A percentile compares a stretch with the other conserved stretches of the same genome.
These are phyloP conservation scores for Penaeus indicus DNA, from an alignment of 1,140 invertebrate genomes.

Conservation along the genomic window DNA sequence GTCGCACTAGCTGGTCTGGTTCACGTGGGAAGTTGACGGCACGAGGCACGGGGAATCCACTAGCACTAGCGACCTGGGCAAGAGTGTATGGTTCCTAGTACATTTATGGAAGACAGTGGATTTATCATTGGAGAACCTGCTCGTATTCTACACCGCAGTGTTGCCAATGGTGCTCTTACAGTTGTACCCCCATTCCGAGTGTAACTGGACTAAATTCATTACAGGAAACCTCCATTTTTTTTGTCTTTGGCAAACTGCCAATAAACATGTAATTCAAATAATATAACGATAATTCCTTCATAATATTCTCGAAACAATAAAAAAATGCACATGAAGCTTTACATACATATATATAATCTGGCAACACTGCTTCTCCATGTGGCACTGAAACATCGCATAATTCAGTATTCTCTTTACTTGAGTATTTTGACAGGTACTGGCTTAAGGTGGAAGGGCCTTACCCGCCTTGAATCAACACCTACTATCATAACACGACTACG, in stretches of 20 bases:
- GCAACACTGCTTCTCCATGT: constrained; percentile 56
- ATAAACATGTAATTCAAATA: background rate
- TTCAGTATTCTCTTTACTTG: constrained; percentile 5
- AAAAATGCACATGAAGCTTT: constrained; percentile 32
- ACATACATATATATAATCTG: constrained; percentile 28
- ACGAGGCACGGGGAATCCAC: constrained; percentile 63
- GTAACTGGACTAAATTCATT: no score
- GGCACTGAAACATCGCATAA: constrained; percentile 15
- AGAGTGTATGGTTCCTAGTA: constrained; percentile 51
- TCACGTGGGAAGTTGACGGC: constrained; percentile 54
- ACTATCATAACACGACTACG: constrained; percentile 56
- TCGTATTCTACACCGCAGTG: constrained; percentile 48
- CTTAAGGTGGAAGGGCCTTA: constrained; percentile 44
- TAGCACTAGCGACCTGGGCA: constrained; percentile 49
- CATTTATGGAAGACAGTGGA: constrained; percentile 64
- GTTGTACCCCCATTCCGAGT: constrained; percentile 2
- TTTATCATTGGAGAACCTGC: constrained; percentile 58
- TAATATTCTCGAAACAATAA: background rate
- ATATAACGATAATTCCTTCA: background rate
- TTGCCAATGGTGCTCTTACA: constrained; percentile 36
- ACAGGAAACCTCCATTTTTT: no score
- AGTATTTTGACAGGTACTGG: constrained; percentile 58
- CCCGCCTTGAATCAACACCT: constrained; percentile 55
- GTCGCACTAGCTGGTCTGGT: no score
- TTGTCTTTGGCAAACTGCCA: no score